phyloP scores from a whole-genome alignment of 2,888 invertebrate species.

The Megalurothrips usitatus region DNA sequence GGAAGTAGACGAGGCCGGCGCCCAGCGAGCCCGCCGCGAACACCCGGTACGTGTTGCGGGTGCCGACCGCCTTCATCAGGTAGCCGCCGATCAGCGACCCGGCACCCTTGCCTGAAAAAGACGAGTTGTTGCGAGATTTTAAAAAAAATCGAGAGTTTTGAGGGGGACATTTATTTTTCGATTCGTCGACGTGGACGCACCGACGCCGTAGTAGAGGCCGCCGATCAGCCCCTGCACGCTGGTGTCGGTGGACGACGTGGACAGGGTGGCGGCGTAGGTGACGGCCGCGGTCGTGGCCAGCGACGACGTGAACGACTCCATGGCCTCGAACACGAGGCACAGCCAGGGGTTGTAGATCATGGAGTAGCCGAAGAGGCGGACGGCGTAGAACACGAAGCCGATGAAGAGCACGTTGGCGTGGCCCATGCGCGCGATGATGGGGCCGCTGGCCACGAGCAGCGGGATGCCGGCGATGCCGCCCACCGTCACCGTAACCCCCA shows the following conservation, averaged over 20 bases:
- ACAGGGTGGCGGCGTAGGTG: conserved; percentile 69
- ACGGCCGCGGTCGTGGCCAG: conserved; percentile 72
- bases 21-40: conserved; percentile 60
- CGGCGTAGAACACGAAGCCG: conserved; percentile 70
- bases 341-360: conserved; percentile 71
- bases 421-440: conserved; percentile 66
- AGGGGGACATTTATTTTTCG: too few species aligned
- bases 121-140: conserved; percentile 30
- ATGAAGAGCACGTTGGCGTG: conserved; percentile 73
- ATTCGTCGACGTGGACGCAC: conserved; percentile 50
- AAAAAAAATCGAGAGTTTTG: too few species aligned
- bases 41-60: conserved; percentile 65
- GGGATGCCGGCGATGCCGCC: conserved; percentile 73
- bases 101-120: conserved; percentile 60
- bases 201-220: conserved; percentile 75
- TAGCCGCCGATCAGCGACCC: conserved; percentile 73
- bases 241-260: conserved; percentile 67
- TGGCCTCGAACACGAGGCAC: conserved; percentile 68
- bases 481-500: conserved; percentile 76
- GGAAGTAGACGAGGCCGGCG: conserved; percentile 62
- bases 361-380: conserved; percentile 68
- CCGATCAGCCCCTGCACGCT: conserved; percentile 72
- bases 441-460: conserved; percentile 68
- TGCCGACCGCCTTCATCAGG: conserved; percentile 66
- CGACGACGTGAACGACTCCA: conserved; percentile 71